Evolutionary conservation across 2,113 vertebrate genomes (phyloP).

Genomic region (Zapus hudsonius): DNA sequence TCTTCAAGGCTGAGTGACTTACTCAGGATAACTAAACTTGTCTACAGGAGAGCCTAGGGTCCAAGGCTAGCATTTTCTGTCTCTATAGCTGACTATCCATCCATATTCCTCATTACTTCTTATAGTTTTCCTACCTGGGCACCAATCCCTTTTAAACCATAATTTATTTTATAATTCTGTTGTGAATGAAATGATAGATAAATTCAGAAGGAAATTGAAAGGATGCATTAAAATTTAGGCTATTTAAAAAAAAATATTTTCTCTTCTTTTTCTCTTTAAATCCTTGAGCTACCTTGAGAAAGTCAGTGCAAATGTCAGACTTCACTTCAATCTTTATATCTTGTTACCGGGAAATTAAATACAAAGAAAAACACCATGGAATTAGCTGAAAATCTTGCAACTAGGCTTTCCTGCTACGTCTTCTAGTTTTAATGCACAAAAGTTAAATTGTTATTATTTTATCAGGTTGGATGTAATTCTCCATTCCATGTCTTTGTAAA

Average conservation of each 20-base stretch:
- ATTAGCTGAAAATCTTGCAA: neutral
- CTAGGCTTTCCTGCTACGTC: neutral
- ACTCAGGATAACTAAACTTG: neutral
- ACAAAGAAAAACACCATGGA: neutral
- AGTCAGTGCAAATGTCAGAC: neutral
- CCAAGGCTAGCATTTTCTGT: neutral
- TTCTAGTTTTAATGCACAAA: neutral
- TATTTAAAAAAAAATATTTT: too few species aligned
- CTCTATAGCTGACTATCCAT: neutral
- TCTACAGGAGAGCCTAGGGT: neutral
- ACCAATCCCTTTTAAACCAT: neutral
- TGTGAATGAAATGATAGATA: neutral
- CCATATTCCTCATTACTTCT: neutral
- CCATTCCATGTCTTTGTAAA: neutral
- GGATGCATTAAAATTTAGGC: neutral
- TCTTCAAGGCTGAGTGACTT: neutral
- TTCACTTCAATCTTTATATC: conserved; percentile 28
- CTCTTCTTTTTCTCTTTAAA: neutral
- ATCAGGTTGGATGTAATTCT: neutral
- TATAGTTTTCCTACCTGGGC: neutral
- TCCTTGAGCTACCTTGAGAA: neutral
- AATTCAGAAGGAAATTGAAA: neutral
- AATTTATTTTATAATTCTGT: neutral
- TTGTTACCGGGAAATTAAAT: conserved; percentile 16
- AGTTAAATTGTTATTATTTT: neutral